Conservation (phyloP, 2,113 vertebrate species). For the Phoxinus phoxinus region DNA sequence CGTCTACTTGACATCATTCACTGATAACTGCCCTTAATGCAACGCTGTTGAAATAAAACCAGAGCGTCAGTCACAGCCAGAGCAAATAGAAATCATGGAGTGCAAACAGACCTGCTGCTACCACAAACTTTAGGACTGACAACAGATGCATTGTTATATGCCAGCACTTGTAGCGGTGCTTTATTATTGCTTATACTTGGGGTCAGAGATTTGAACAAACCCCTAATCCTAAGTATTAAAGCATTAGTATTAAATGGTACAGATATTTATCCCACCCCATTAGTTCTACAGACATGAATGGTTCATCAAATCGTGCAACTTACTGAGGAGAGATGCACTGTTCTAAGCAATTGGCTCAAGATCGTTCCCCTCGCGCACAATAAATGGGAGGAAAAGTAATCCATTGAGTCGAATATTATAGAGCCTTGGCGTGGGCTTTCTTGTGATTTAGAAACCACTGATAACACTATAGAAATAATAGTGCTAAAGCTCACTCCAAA, state of each 20-base stretch:
- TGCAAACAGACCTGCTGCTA: conserved; percentile 35
- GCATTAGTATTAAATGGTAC: not conserved
- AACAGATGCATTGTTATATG: conserved; percentile 18
- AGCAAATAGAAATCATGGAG: conserved; percentile 31
- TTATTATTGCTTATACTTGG: not conserved
- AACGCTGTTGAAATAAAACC: conserved; percentile 45
- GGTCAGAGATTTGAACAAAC: not conserved
- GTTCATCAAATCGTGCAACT: not conserved
- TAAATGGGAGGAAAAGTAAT: not conserved
- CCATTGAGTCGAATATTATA: not conserved
- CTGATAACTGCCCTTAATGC: conserved; percentile 53
- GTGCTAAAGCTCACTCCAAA: not conserved
- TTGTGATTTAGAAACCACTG: not conserved
- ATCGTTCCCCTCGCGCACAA: no score
- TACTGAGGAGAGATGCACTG: not conserved
- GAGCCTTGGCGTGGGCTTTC: not conserved
- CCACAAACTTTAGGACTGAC: conserved; percentile 8
- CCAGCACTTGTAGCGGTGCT: not conserved
- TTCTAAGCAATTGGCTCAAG: not conserved
- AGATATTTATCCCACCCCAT: not conserved
- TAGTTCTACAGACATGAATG: not conserved
- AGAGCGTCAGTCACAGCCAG: conserved; percentile 35
- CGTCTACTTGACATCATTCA: conserved; percentile 33
- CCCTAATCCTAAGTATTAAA: not conserved
- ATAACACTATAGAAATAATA: not conserved